Conservation (phyloP, 2,113 vertebrate species). For the Mandrillus leucophaeus region DNA sequence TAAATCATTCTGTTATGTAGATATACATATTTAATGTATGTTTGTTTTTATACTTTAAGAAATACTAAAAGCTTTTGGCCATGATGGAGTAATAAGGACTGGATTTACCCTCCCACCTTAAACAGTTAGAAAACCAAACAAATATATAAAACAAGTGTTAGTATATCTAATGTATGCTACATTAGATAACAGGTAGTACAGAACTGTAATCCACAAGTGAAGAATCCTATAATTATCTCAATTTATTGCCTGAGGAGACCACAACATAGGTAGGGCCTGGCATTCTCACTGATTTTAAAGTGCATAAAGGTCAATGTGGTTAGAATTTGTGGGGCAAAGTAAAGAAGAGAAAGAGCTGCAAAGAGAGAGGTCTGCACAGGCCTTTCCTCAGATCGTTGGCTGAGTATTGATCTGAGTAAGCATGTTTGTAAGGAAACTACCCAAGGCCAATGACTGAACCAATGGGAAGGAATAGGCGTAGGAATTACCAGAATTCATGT, state of each 20-base stretch:
- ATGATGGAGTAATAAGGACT: neutral
- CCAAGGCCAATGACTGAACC: neutral
- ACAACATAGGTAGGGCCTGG: neutral
- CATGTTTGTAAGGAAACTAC: neutral
- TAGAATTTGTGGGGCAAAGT: neutral
- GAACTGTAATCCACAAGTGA: neutral
- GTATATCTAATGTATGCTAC: neutral
- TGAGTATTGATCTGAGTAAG: neutral
- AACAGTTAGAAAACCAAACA: neutral
- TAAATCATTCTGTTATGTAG: slow-evolving; percentile 2
- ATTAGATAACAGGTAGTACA: neutral
- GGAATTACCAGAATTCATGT: neutral
- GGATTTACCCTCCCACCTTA: neutral
- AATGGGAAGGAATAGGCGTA: neutral
- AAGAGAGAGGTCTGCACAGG: neutral
- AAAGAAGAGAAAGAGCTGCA: neutral
- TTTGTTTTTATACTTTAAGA: slow-evolving; percentile 17
- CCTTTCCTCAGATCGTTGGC: neutral
- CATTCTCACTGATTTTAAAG: neutral
- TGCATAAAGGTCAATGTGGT: neutral
- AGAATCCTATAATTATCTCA: neutral
- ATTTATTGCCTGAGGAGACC: neutral
- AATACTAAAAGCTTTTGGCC: neutral
- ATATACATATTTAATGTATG: neutral
- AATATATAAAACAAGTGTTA: neutral